Evolutionary conservation across 2,113 vertebrate genomes (phyloP), one percentile per base, ranked within the genome.

Genomic region (Indri indri): DNA sequence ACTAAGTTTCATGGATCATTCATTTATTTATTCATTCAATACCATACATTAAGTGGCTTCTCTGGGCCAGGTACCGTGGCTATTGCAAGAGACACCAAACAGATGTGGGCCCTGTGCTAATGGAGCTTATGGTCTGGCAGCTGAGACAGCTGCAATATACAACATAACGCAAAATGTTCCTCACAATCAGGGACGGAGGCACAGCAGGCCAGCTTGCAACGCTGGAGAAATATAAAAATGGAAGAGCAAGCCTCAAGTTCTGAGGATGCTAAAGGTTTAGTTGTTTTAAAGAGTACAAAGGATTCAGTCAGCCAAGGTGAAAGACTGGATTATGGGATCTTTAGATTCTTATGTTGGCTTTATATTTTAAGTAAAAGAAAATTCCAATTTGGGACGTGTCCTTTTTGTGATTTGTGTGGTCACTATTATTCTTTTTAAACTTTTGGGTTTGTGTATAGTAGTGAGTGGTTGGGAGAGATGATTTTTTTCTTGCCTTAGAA

Each of bases 401-500:
- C 3, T 81, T 88, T 91, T 81, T 71, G 59, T 79, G 52, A 87
- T 88, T 79, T 86, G 30, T 94, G 34, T 73, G 17, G 18, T 52
- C 50, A 86, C 65, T 80, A 23, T 84, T 91, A 77, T 88, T 92
- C 45, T 77, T 94, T 95, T 76, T 65, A 90, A 93, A 88, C 61
- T 82, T 23, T 47, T 61, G 34, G 11, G 32, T 84, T 88, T 91
- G 30, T 94, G 45, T 42, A 20, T 57, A 47, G 47, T 76, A 37
- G 65, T 54, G 59, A 96, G 50, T 95, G 57, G 40, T 71, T 89
- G 54, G 25, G 32, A 93, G 79, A 92, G 88, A 96, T 92, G 74
- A 84, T 94, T 96, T 91, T 86, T 93, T 91, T 42, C 47, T 76
- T 96, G 71, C 54, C 82, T 95, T 73, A 68, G 82, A 97, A 95